Percentiles rank a stretch among this genome's conserved stretches.
These are phyloP conservation scores for Dugesia japonica DNA, from an alignment of 2,888 invertebrate species.

Conservation along the genomic window DNA sequence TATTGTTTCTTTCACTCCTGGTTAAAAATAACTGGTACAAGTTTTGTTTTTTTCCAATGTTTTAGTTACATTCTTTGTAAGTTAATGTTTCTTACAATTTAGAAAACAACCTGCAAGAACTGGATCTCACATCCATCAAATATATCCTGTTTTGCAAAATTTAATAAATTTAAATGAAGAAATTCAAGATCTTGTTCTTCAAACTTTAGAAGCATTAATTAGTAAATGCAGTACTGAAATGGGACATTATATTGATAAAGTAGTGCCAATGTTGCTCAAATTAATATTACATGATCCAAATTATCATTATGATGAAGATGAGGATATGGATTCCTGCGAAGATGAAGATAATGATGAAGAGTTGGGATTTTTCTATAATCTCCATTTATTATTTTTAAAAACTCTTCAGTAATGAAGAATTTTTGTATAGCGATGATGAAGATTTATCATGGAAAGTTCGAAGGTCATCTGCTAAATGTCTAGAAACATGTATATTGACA, in stretches of 20 bases:
- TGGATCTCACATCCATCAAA: background rate
- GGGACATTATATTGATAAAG: slow-evolving; percentile 28
- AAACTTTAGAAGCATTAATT: slow-evolving; percentile 85
- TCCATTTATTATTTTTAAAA: background rate
- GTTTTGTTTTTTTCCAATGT: too few relatives aligned
- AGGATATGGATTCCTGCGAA: slow-evolving; percentile 50
- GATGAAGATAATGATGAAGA: slow-evolving; percentile 53
- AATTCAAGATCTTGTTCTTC: slow-evolving; percentile 75
- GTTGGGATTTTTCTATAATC: slow-evolving; percentile 41
- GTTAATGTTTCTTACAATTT: background rate
- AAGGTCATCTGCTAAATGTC: slow-evolving; percentile 84
- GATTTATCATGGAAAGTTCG: slow-evolving; percentile 96
- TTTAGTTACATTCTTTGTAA: too few relatives aligned
- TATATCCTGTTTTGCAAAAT: slow-evolving; percentile 12
- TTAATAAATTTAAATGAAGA: slow-evolving; percentile 56
- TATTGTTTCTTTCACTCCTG: too few relatives aligned
- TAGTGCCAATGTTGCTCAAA: slow-evolving; percentile 17
- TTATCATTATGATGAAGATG: slow-evolving; percentile 76
- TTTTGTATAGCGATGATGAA: slow-evolving; percentile 95
- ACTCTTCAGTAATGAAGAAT: slow-evolving; percentile 54
- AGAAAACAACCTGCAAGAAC: slow-evolving; percentile 1
- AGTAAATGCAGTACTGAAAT: slow-evolving; percentile 90
- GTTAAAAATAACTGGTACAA: too few relatives aligned
- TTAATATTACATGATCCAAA: slow-evolving; percentile 65
- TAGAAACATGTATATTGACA: slow-evolving; percentile 81